Base-by-base conservation (phyloP, 2,113 vertebrate species). In the Pelobates fuscus region DNA sequence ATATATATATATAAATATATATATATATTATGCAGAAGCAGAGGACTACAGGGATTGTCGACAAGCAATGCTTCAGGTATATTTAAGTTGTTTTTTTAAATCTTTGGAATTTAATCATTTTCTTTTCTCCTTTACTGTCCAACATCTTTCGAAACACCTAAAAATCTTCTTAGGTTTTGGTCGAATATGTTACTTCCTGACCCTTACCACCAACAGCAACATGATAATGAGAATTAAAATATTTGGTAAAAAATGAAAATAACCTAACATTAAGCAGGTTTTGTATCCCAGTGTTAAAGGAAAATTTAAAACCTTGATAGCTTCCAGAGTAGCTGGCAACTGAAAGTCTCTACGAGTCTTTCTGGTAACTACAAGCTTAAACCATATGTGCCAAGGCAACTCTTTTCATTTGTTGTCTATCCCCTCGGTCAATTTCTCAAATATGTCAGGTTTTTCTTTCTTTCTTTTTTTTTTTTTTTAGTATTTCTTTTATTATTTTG, bases 71-170 rank as follows among this genome's bases (percentile, higher is more conserved):
- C 86, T 91, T 89, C 78, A 86, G 81, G 83, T 85, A 85, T 82
- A 89, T 88, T 80, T 81, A 89, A 88, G 88, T 37, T 37, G 5
- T 87, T 84, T 85, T 89, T 88, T 77, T 80, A 89, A 87, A 91
- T 92, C 91, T 93, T 93, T 93, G 91, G 91, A 91, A 90, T 93
- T 88, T n/a, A 91, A 89, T 82, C 85, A 78, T 84, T 84, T 86
- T 85, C 71, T 80, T 75, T 57, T 52, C 20, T 67, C 58, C 64
- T 60, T 59, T 20, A 23, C 37, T 76, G 37, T 37, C 37, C 59
- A 66, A 68, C 64, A 59, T 68, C 68, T 55, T 61, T 68, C 44
- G 27, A 26, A 76, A 68, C 73, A 77, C 73, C 55, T 78, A 78
- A 37, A n/a, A 74, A 85, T 86, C 82, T 84, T 84, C 80, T 87